These are phyloP conservation scores for Laticauda colubrina DNA, from an alignment of 2,113 vertebrate species.

Conservation along the genomic window DNA sequence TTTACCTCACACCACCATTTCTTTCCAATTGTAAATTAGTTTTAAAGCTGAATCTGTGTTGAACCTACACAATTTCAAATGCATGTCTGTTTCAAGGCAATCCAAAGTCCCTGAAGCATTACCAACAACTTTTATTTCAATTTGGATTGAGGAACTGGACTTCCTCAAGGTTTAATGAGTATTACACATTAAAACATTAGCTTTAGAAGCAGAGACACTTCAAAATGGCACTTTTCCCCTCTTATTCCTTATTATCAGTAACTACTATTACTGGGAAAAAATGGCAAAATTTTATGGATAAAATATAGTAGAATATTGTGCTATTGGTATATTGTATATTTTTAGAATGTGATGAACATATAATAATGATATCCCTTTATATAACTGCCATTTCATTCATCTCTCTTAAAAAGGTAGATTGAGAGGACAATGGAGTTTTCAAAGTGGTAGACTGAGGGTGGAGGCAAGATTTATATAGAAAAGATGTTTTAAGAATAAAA, in stretches of 20 bases:
- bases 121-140: background rate
- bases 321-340: constrained; percentile 1
- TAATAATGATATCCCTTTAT: constrained; percentile 30
- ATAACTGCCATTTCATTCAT: constrained; percentile 15
- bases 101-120: background rate
- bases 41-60: background rate
- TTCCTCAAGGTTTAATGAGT: background rate
- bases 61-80: background rate
- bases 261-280: background rate
- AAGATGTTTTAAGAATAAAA: background rate
- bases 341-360: constrained; percentile 20
- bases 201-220: background rate
- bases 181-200: background rate
- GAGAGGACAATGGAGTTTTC: background rate
- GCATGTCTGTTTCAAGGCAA: background rate
- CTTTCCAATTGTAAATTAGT: background rate
- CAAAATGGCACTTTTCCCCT: background rate
- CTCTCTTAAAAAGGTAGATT: background rate
- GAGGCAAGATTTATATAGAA: background rate
- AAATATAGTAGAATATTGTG: constrained; percentile 1
- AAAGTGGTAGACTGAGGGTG: background rate
- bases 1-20: background rate
- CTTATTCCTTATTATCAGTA: background rate
- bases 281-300: constrained; percentile 2
- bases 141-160: background rate